A percentile compares a stretch with the other conserved stretches of the same genome.
Evolutionary conservation across 2,888 invertebrate genomes (phyloP).

Genomic region (Rhagophthalmus giganteus): DNA sequence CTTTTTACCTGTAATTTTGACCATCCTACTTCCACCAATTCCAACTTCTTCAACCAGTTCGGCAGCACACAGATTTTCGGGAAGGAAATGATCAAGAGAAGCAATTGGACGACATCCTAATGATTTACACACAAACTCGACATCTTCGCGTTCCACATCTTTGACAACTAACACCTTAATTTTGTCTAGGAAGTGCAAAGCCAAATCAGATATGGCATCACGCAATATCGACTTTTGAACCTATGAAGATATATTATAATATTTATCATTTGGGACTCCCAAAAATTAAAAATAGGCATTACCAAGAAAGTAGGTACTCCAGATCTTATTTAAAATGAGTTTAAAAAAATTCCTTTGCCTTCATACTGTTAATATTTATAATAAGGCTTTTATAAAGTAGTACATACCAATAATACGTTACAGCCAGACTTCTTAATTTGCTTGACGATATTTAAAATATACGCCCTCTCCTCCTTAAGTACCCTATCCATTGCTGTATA

Average conservation of each 20-base stretch:
- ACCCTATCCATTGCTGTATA: constrained; percentile 99
- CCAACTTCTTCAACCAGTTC: constrained; percentile 93
- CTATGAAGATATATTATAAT: constrained; percentile 33
- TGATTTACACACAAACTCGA: constrained; percentile 96
- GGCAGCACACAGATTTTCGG: constrained; percentile 89
- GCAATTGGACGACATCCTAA: constrained; percentile 94
- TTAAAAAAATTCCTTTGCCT: too few relatives aligned
- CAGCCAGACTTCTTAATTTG: constrained; percentile 98
- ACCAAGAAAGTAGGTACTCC: too few relatives aligned
- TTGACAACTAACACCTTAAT: constrained; percentile 98
- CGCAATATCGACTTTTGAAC: constrained; percentile 75
- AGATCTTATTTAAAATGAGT: too few relatives aligned
- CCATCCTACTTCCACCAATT: constrained; percentile 82
- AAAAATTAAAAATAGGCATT: too few relatives aligned
- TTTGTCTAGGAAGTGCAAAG: constrained; percentile 97
- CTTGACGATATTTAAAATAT: constrained; percentile 97
- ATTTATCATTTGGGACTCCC: too few relatives aligned
- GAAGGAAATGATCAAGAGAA: constrained; percentile 94
- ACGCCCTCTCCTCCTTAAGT: constrained; percentile 94
- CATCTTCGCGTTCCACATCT: constrained; percentile 97
- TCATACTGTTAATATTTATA: too few relatives aligned
- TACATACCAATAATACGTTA: constrained; percentile 86
- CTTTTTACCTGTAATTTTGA: constrained; percentile 65
- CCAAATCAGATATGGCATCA: constrained; percentile 96
- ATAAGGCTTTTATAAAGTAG: too few relatives aligned